Conservation (phyloP, 1,140 invertebrate species). For the Olivierus martensii region DNA sequence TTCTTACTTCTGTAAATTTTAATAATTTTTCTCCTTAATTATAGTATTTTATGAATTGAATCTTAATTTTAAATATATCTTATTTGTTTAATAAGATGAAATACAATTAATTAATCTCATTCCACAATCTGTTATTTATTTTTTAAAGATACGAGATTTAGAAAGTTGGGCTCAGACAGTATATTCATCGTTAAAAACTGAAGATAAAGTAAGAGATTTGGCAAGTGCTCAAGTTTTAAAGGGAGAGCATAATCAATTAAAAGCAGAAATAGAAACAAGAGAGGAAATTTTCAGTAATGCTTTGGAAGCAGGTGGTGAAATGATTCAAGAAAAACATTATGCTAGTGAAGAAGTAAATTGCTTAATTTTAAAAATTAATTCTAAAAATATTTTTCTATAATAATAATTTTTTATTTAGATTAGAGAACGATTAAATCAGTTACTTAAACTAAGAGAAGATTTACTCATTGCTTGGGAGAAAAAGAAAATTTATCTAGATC, state of each 20-base stretch:
- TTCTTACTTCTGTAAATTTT: conserved; percentile 49
- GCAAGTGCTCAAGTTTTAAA: conserved; percentile 73
- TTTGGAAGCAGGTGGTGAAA: conserved; percentile 60
- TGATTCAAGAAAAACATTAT: conserved; percentile 70
- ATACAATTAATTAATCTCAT: background rate
- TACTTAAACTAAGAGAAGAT: conserved; percentile 60
- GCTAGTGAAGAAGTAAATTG: conserved; percentile 35
- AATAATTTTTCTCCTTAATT: background rate
- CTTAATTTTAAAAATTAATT: conserved; percentile 1
- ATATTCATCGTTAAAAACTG: conserved; percentile 58
- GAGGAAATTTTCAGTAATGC: conserved; percentile 71
- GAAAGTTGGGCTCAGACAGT: conserved; percentile 73
- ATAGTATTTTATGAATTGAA: background rate
- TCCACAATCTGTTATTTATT: background rate
- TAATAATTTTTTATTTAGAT: conserved; percentile 38
- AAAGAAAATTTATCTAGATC: conserved; percentile 79
- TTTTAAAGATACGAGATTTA: conserved; percentile 61
- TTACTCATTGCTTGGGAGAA: conserved; percentile 74
- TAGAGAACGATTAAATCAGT: conserved; percentile 55
- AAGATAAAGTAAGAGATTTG: conserved; percentile 71
- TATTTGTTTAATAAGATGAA: background rate
- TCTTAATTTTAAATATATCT: background rate
- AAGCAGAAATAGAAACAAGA: conserved; percentile 86
- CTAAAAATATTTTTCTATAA: background rate
- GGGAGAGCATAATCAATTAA: conserved; percentile 77